Evolutionary conservation across 2,888 invertebrate genomes (phyloP), one percentile per base, ranked within the genome.

Genomic region (Archips xylosteana): DNA sequence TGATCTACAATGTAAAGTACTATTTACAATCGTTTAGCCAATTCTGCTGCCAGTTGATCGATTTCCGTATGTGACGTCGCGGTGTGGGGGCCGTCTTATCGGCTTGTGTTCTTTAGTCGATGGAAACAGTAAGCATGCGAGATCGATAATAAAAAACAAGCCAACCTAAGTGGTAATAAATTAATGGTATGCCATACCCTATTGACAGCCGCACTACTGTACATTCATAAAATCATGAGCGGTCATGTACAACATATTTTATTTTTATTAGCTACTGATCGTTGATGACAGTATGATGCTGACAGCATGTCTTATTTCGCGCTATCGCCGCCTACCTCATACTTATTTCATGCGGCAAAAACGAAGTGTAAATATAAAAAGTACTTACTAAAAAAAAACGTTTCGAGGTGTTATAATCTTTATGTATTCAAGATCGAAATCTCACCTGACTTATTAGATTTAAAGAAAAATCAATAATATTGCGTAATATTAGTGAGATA

Each of bases 1-100:
- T 61, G 63, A 73, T 64, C 59, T 73, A 69, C 73, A 73, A 64
- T 63, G 57, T 49, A 73, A 73, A 73, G 63, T 36, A 69, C 63
- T 73, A 64, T 64, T 69, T 68, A 68, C 63, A 73, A 73, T 68
- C 72, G 72, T 73, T 73, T 68, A 72, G 73, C 68, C 73, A 73
- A 73, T 64, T 69, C 68, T 51, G 73, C 73, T 68, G 73, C 63
- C 73, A 59, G 64, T 71, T 68, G 63, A 47, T 72, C 63, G 72
- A 73, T 63, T 59, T 42, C 68, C 63, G 49, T 64, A 61, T 68
- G 68, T 64, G 73, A 69, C 57, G 63, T 69, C 39, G 39, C 49
- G 73, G 63, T 69, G 57, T n/a, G 63, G 13, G 59, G 68, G 15
- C 68, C 59, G 73, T 57, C 68, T 73, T 59, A 63, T 39, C 34